Evolutionary conservation across 2,113 vertebrate species (phyloP), one percentile per base, ranked within the genome.

Genomic region (Siniperca knerii): DNA sequence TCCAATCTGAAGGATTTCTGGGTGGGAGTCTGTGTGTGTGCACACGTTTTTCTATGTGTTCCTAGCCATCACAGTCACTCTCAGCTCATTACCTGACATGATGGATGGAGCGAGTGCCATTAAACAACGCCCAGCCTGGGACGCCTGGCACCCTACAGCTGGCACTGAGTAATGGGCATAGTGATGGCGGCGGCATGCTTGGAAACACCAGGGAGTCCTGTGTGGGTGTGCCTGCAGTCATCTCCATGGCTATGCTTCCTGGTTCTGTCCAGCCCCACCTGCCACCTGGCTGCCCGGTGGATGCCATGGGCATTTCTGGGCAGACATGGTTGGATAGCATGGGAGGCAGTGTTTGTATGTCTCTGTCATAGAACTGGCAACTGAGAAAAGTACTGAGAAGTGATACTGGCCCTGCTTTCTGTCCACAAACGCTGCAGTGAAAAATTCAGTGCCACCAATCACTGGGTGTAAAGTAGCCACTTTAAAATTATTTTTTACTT

Each of bases 41-140:
- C 52, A 54, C 61, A 21, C 65, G 81, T 86, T 72, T 77, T 84
- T 77, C 77, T 77, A 55, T 48, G 58, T 69, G 81, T 74, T 91
- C 83, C 33, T 58, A 76, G 81, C 83, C 81, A 87, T 92, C 89
- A 71, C 84, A 89, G 87, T 92, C 91, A 84, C 90, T 93, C 91
- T 93, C 92, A 93, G 94, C 94, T 95, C 95, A 94, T 95, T 96
- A 94, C 93, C 93, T 93, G 95, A 93, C 93, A 93, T 95, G 94
- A 95, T 95, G 91, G 92, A 96, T 93, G 91, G 72, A 87, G 80
- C 60, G 73, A 90, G 87, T 85, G 88, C 84, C 89, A 86, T 95
- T 95, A 94, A 95, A 93, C 93, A 93, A 92, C 92, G 85, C 81
- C 90, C 92, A 93, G 84, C 86, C 80, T 33, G 46, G 89, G 86